Base-by-base conservation (phyloP, 2,797 vertebrate genomes). In the Tokudaia tokunoshimensis region DNA sequence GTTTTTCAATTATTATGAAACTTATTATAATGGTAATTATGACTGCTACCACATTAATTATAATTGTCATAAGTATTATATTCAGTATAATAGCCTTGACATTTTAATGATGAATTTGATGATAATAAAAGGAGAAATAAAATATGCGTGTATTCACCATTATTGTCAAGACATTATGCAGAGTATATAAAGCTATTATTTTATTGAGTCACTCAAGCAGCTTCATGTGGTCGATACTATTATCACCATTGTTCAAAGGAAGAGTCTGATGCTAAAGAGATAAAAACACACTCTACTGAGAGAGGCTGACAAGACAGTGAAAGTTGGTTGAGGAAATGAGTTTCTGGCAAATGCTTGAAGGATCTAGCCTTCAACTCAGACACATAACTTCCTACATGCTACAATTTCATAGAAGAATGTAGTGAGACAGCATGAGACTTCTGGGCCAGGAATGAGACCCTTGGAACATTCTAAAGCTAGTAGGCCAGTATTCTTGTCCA, bases 181-280 rank as follows among this genome's bases (percentile, higher is more conserved):
- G 44, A 34, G 63, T 50, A 44, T 85, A 89, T 81, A 84, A 96
- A 72, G 6, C 55, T 75, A 52, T 79, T 93, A 44, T 84, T 91
- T 96, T 91, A 92, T 67, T 91, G n/a, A 17, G 72, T 75, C 26
- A 82, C 82, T 57, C 24, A 59, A 70, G 7, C 9, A 83, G 47
- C 50, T 57, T 67, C 12, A n/a, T 67, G 22, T 4, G 12, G 15
- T 44, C 0, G 52, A 24, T 67, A 15, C 31, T 41, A 41, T 80
- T 79, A 75, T 59, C 75, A 74, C 20, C 8, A 59, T 74, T 84
- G 92, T 76, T 41, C 7, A 94, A n/a, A 87, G 57, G 15, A 88
- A 80, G 0, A 52, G 6, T 79, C 4, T 74, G 37, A 78, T 70
- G 13, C 44, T 93, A 93, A 41, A 65, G 47, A 89, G 61, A 78